Evolutionary conservation across 2,113 vertebrate species (phyloP), one percentile per base, ranked within the genome.

Genomic region (Cheirogaleus medius): DNA sequence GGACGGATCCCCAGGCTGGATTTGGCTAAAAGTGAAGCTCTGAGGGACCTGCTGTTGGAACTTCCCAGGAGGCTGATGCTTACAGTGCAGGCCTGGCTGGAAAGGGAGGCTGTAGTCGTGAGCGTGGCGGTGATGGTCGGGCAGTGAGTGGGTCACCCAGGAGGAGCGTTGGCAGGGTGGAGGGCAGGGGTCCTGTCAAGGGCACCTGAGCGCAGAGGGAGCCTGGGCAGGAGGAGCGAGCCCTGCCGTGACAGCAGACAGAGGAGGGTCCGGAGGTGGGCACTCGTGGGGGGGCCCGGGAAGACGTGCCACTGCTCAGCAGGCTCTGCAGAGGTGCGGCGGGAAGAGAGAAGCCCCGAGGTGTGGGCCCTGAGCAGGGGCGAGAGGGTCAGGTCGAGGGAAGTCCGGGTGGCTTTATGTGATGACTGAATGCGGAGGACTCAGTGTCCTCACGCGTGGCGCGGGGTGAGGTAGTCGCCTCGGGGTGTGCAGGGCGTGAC

Each of bases 201-300:
- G 47, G 8, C 17, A 29, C 18, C 49, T n/a, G 4, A 1, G 17
- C 49, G 8, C 13, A 32, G 66, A 68, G 69, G 37, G n/a, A 8
- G 32, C 15, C 2, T 3, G 42, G 78, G 17, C n/a, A 32, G 37
- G 21, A 63, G 37, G 63, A 64, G 29, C 15, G 20, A 69, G 52
- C 1, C 0, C 8, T 17, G 14, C 15, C 11, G 0, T 14, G 73
- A 20, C 56, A 44, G 37, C 32, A 21, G 23, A 4, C 10, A 32
- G 54, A 64, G 17, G 83, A 60, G 34, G 14, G 8, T 20, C 9
- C 0, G 32, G 49, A 32, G 4, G 52, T 8, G 1, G 54, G 2
- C 29, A 7, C 1, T 12, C 1, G 11, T 20, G 15, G 49, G n/a
- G n/a, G 49, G 68, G 20, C 37, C 5, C 0, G 17, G 3, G 42